Conservation (phyloP, 1,140 invertebrate genomes). For the Anagrus nilaparvatae region DNA sequence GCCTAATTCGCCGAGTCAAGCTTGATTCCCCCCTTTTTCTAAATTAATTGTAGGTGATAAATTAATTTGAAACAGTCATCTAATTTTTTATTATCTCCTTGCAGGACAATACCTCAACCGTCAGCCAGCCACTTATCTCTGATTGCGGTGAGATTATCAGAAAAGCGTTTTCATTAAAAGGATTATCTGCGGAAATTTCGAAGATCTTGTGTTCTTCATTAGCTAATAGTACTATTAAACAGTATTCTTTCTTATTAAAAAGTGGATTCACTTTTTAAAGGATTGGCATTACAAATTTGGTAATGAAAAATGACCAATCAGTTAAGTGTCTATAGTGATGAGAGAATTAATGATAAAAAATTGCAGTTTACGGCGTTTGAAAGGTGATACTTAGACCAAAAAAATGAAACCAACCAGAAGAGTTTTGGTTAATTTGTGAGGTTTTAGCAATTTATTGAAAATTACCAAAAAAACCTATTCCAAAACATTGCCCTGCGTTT, state of each 20-base stretch:
- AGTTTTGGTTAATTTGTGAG: no score
- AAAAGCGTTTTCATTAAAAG: background rate
- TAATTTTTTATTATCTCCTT: conserved; percentile 12
- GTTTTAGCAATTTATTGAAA: no score
- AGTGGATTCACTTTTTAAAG: no score
- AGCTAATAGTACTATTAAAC: background rate
- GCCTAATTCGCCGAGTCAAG: conserved; percentile 10
- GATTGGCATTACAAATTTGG: no score
- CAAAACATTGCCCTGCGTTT: no score
- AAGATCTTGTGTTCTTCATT: conserved; percentile 3
- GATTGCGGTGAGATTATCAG: conserved; percentile 9
- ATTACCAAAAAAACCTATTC: no score
- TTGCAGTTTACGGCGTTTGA: no score
- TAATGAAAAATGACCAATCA: no score
- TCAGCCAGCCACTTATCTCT: background rate
- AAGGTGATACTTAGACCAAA: no score
- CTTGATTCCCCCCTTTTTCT: conserved; percentile 8
- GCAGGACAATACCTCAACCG: conserved; percentile 8
- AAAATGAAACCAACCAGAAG: no score
- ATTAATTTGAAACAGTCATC: conserved; percentile 6
- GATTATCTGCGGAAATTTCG: background rate
- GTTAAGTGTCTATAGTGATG: no score
- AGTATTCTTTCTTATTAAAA: conserved; percentile 6
- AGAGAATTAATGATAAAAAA: no score
- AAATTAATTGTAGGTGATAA: background rate